These are phyloP conservation scores for Eurystomus gularis DNA, from an alignment of 2,113 vertebrate species.

Conservation along the genomic window DNA sequence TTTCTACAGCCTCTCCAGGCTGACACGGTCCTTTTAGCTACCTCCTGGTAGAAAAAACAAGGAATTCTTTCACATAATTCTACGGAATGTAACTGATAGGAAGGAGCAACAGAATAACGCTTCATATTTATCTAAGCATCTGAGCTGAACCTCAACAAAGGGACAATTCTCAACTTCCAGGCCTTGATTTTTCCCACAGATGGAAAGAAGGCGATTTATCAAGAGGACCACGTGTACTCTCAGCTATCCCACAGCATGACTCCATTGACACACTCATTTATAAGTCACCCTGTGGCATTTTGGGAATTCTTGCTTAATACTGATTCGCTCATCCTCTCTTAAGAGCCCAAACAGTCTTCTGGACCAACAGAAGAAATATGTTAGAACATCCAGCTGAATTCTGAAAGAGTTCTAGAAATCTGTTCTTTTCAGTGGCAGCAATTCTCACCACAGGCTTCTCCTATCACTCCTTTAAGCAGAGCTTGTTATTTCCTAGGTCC, in stretches of 20 bases:
- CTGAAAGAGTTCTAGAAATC: neutral
- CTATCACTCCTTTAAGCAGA: neutral
- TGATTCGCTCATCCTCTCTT: neutral
- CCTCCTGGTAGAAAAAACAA: neutral
- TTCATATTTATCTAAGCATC: neutral
- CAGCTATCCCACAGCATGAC: neutral
- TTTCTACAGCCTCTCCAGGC: neutral
- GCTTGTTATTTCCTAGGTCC: neutral
- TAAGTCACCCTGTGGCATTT: neutral
- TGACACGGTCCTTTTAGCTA: neutral
- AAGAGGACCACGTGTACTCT: neutral
- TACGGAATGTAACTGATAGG: neutral
- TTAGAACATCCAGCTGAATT: neutral
- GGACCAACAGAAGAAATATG: neutral
- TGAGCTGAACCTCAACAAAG: neutral
- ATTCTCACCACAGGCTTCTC: neutral
- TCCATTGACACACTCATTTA: neutral
- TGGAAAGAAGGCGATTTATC: neutral
- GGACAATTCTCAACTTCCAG: neutral
- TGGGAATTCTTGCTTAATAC: neutral
- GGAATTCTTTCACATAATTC: neutral
- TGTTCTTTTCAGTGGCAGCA: neutral
- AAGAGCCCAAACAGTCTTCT: neutral
- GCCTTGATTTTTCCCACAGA: neutral
- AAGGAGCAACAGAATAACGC: neutral